These are phyloP conservation scores for Tetragonula clypearis DNA, from an alignment of 1,140 invertebrate species.

Conservation along the genomic window DNA sequence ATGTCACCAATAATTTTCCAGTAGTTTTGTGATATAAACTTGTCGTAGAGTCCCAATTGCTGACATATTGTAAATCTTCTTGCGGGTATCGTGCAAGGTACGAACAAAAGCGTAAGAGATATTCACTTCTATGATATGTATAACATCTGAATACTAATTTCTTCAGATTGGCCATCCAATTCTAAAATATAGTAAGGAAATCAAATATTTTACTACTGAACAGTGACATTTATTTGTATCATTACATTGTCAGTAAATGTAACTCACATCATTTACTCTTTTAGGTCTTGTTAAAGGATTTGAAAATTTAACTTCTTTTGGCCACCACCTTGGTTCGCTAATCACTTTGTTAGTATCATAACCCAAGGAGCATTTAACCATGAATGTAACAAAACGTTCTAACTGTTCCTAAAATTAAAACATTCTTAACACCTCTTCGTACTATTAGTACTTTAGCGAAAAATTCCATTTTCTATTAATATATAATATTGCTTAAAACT, in stretches of 20 bases:
- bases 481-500: not conserved
- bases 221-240: not conserved
- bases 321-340: slow-evolving; percentile 86
- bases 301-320: slow-evolving; percentile 84
- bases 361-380: slow-evolving; percentile 88
- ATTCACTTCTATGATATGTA: slow-evolving; percentile 87
- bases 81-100: slow-evolving; percentile 86
- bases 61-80: slow-evolving; percentile 85
- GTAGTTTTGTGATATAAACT: slow-evolving; percentile 86
- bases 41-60: slow-evolving; percentile 88
- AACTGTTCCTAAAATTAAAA: slow-evolving; percentile 80
- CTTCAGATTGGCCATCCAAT: slow-evolving; percentile 85
- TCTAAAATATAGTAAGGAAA: slow-evolving; percentile 70
- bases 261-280: slow-evolving; percentile 79
- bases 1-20: slow-evolving; percentile 87
- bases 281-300: slow-evolving; percentile 84
- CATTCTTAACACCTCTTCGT: not conserved
- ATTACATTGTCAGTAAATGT: not conserved
- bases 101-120: slow-evolving; percentile 87
- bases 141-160: slow-evolving; percentile 87
- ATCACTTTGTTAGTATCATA: slow-evolving; percentile 84
- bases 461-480: not conserved
- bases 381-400: slow-evolving; percentile 88
- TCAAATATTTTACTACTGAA: not conserved
- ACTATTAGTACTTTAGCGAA: not conserved